Evolutionary conservation across 2,888 invertebrate genomes (phyloP), one percentile per base, ranked within the genome.

Genomic region (Aphelenchoides bicaudatus): DNA sequence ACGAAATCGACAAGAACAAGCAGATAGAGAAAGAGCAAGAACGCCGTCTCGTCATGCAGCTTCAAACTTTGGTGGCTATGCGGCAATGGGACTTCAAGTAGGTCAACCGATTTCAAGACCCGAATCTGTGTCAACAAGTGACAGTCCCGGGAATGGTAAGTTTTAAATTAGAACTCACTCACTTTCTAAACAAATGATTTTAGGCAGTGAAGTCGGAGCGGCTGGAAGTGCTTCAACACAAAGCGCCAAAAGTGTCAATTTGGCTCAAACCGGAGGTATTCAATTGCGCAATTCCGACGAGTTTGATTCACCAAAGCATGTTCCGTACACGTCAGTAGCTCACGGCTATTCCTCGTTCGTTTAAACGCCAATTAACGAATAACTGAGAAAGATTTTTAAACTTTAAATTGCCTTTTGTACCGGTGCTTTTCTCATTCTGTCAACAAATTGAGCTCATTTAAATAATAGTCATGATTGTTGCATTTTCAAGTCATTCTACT

Each of bases 1-100:
- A 28, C 25, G 69, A 27, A 56, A 50, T 16, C 38, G 61, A 19
- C n/a, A n/a, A n/a, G 66, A 51, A 13, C 43, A 43, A n/a, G 43
- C 25, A 8, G 43, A 43, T 10, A 19, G 43, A 10, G 43, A 43
- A n/a, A 19, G 43, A 10, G 16, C 43, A n/a, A 10, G 43, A n/a
- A 25, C 43, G 10, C 43, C 43, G 6, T 43, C 43, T 6, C 43
- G 43, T 6, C 16, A 43, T 25, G 43, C 25, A n/a, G 23, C 8
- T n/a, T 19, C 8, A 19, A n/a, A n/a, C n/a, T n/a, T n/a, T n/a
- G 43, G 43, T 25, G 34, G 34, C 10, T 43, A 43, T n/a, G 43
- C 43, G 43, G 43, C 43, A 19, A 6, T 43, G 10, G 43, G 43
- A 6, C 23, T n/a, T 8, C 16, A 21, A 10, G 13, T 13, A 34